Percentiles rank a stretch among this genome's conserved stretches.
Evolutionary conservation across 2,888 invertebrate species (phyloP).

Genomic region (Entomobrya multifasciata): DNA sequence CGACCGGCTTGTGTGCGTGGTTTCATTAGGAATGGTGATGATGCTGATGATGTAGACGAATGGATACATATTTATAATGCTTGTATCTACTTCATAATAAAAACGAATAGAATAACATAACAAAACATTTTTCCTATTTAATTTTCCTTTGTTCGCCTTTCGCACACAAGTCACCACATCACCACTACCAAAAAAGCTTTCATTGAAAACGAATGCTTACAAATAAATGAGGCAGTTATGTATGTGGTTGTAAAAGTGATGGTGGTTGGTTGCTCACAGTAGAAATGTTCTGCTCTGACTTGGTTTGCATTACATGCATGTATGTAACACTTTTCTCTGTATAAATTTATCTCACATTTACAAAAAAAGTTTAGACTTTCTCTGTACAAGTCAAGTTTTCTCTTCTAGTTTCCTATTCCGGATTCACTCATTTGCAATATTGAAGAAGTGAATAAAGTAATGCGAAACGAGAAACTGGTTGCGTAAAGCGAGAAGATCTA

Average conservation of each 20-base stretch:
- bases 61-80: conserved; percentile 34
- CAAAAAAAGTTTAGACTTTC: too few species aligned
- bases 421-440: too few species aligned
- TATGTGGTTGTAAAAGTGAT: conserved; percentile 38
- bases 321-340: too few species aligned
- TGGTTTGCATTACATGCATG: neutral
- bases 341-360: too few species aligned
- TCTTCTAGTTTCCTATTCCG: too few species aligned
- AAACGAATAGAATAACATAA: conserved; percentile 31
- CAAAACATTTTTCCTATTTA: conserved; percentile 29
- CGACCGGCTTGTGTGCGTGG: too few species aligned
- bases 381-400: too few species aligned
- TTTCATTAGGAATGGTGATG: neutral
- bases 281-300: conserved; percentile 1
- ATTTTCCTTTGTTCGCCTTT: conserved; percentile 46
- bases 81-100: conserved; percentile 37
- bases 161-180: neutral
- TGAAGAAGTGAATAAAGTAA: too few species aligned
- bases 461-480: too few species aligned
- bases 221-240: neutral
- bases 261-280: conserved; percentile 34
- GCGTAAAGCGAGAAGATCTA: too few species aligned
- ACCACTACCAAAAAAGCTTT: neutral
- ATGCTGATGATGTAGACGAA: neutral
- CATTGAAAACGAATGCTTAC: neutral